Conservation (phyloP, 2,113 vertebrate genomes). For the Mustelus asterias region DNA sequence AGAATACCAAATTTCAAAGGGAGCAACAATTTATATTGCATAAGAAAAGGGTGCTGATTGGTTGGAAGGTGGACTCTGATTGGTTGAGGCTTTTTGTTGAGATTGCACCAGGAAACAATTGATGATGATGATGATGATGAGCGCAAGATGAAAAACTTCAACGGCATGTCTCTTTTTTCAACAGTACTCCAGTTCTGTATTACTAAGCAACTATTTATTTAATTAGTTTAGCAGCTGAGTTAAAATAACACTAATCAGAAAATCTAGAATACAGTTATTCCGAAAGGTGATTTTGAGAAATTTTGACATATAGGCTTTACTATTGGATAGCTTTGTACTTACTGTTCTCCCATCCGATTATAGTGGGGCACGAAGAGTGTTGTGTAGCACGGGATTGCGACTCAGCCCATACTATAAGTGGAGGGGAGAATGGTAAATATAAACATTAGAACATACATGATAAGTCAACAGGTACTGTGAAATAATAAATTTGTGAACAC, state of each 20-base stretch:
- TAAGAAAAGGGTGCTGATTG: too few relatives aligned
- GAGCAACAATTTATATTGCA: too few relatives aligned
- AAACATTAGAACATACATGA: conserved; percentile 20
- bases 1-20: too few relatives aligned
- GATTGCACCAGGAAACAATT: too few relatives aligned
- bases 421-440: conserved; percentile 35
- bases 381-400: conserved; percentile 30
- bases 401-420: conserved; percentile 34
- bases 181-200: too few relatives aligned
- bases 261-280: conserved; percentile 9
- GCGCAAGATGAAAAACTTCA: too few relatives aligned
- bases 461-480: not conserved
- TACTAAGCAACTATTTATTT: not conserved
- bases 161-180: too few relatives aligned
- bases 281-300: not conserved
- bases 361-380: conserved; percentile 35
- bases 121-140: too few relatives aligned
- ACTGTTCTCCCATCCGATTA: conserved; percentile 37
- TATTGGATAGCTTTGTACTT: conserved; percentile 18
- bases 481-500: not conserved
- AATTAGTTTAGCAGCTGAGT: not conserved
- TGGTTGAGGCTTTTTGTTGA: too few relatives aligned
- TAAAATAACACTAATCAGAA: not conserved
- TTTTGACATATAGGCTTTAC: not conserved
- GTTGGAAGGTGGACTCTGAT: too few relatives aligned